Conservation (phyloP, 2,888 invertebrate species). For the Aphidius colemani region DNA sequence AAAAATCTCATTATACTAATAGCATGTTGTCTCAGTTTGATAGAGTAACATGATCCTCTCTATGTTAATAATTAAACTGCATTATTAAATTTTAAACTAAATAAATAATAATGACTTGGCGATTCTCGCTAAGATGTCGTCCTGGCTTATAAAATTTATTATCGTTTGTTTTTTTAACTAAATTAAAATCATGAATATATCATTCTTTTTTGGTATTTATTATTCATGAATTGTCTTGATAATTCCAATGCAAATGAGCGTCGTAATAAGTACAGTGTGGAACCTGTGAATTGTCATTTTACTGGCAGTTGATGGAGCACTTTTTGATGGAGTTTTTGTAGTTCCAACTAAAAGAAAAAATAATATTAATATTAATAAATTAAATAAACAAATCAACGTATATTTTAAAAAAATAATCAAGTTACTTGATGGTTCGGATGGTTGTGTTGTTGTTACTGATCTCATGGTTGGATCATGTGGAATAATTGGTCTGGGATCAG, state of each 20-base stretch:
- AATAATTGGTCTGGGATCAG: constrained; percentile 51
- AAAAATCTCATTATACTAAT: too few species aligned
- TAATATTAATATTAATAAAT: neutral
- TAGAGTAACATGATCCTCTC: too few species aligned
- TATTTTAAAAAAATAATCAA: neutral
- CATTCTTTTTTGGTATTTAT: too few species aligned
- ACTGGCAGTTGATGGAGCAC: constrained; percentile 22
- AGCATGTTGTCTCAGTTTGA: too few species aligned
- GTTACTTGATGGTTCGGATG: constrained; percentile 42
- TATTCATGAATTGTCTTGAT: neutral
- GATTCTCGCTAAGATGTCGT: too few species aligned
- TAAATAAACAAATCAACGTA: neutral
- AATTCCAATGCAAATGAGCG: neutral
- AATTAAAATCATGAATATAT: too few species aligned
- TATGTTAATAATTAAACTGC: too few species aligned
- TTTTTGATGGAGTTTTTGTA: constrained; percentile 34
- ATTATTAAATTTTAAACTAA: too few species aligned
- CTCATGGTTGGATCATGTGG: constrained; percentile 51
- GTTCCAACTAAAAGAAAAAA: constrained; percentile 29
- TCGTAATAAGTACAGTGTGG: neutral
- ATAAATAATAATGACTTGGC: too few species aligned
- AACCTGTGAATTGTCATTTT: neutral
- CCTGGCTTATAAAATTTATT: too few species aligned
- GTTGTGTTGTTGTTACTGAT: constrained; percentile 46
- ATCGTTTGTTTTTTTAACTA: too few species aligned